Percentiles rank a stretch among this genome's conserved stretches.
phyloP scores from a whole-genome alignment of 2,888 invertebrate genomes.

The Netelia virgata region DNA sequence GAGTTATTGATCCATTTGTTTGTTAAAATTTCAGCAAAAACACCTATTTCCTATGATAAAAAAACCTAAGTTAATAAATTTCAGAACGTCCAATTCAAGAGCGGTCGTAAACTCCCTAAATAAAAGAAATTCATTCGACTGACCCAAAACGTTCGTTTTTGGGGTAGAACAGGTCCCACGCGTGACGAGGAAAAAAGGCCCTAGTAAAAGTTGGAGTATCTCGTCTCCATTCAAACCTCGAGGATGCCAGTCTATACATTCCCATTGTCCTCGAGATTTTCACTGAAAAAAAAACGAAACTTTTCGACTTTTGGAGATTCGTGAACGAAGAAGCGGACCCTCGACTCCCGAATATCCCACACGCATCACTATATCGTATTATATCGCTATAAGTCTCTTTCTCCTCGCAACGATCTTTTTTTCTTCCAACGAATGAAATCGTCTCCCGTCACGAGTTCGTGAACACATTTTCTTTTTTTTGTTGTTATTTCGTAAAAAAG shows the following conservation, averaged over 20 bases:
- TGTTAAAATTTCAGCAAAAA: too few relatives aligned
- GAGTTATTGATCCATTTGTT: too few relatives aligned
- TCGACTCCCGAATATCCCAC: conserved; percentile 50
- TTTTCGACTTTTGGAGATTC: conserved; percentile 55
- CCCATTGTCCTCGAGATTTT: conserved; percentile 48
- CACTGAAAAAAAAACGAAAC: conserved; percentile 49
- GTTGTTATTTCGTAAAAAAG: conserved; percentile 65
- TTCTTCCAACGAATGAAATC: conserved; percentile 59
- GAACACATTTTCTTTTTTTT: conserved; percentile 64
- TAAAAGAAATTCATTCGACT: conserved; percentile 17
- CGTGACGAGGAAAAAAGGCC: conserved; percentile 48
- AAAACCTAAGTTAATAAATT: conserved; percentile 33
- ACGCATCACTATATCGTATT: conserved; percentile 37
- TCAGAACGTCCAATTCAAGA: conserved; percentile 5
- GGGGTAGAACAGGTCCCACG: conserved; percentile 57
- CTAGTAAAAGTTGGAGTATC: conserved; percentile 53
- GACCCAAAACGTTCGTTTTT: conserved; percentile 43
- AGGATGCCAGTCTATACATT: conserved; percentile 45
- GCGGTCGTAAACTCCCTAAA: not conserved
- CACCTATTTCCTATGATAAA: too few relatives aligned
- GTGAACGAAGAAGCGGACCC: conserved; percentile 46
- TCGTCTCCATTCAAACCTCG: conserved; percentile 29
- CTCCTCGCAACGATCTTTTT: conserved; percentile 23
- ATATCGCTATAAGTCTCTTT: conserved; percentile 35
- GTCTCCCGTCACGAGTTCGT: conserved; percentile 66